Base-by-base conservation (phyloP, 2,797 vertebrate species). In the Sebastiscus tertius region DNA sequence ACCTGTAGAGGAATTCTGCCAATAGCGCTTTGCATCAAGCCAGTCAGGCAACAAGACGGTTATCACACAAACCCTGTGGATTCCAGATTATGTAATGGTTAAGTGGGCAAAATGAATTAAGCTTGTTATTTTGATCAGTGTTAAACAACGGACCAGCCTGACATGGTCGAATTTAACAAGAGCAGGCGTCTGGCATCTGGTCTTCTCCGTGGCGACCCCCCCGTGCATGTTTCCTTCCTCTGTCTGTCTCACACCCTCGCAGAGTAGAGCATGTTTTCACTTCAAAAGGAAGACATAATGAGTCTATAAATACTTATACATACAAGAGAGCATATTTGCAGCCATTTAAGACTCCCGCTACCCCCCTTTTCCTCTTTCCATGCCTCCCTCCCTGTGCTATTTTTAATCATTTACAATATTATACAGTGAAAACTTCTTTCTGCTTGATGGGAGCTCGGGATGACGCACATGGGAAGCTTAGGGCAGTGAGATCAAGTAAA, bases 401-500 rank as follows among this genome's bases (percentile, higher is more conserved):
- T 93, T 93, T 90, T 90, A 91, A 91, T 85, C 81, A 90, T 90
- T 90, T 89, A 92, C 89, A 90, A 88, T 92, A 87, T 92, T 90
- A 76, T 88, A 93, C 89, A 91, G 91, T 90, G 82, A 78, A 88
- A 90, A 89, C 34, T 12, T 87, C 52, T 87, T 87, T 93, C 90
- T 87, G 92, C 91, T 88, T 81, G 82, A 91, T 67, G 14, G 84
- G 83, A 90, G 85, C 78, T 34, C 3, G 59, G 80, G 77, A 91
- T 94, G 92, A 94, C 79, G 78, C 85, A 90, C 89, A 79, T 79
- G 78, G 84, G 81, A 79, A 85, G 88, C 93, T 93, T 49, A 72
- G 84, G 89, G 94, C 89, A 72, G 88, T 88, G 90, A 92, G 90
- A 94, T 92, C 91, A 87, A 93, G 84, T 93, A 88, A 92, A 92